phyloP scores from a whole-genome alignment of 2,888 invertebrate genomes.

The Adelphocoris suturalis region DNA sequence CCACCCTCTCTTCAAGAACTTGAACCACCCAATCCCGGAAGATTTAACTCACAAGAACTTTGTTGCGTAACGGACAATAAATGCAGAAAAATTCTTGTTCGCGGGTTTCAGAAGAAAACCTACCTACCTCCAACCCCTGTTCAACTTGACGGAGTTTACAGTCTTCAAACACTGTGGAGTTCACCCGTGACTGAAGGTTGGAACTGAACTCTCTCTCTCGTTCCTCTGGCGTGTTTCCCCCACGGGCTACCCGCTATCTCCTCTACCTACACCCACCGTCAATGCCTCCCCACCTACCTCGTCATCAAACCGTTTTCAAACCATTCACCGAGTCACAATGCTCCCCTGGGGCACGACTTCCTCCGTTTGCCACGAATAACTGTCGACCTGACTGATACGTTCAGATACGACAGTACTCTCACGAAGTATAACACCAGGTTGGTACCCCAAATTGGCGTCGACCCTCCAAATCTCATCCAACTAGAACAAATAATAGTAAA shows the following conservation, averaged over 20 bases:
- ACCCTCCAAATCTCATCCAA: background rate
- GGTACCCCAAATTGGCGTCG: background rate
- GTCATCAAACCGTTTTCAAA: conserved; percentile 31
- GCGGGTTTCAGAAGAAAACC: background rate
- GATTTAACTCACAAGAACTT: conserved; percentile 10
- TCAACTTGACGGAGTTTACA: background rate
- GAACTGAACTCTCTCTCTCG: conserved; percentile 43
- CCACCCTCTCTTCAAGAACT: conserved; percentile 19
- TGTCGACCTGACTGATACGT: conserved; percentile 47
- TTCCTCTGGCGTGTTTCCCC: conserved; percentile 56
- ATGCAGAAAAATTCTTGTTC: background rate
- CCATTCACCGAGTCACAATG: conserved; percentile 46
- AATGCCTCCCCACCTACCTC: background rate
- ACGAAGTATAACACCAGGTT: background rate
- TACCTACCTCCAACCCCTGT: background rate
- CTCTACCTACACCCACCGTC: conserved; percentile 56
- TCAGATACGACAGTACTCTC: conserved; percentile 33
- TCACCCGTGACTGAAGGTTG: conserved; percentile 44
- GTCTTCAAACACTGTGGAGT: conserved; percentile 10
- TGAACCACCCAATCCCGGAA: background rate
- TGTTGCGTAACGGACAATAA: background rate
- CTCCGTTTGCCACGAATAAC: conserved; percentile 43
- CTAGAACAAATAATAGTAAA: background rate
- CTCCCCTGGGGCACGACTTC: conserved; percentile 46
- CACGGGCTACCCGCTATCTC: conserved; percentile 48